These are phyloP conservation scores for Echinops telfairi DNA, from an alignment of 2,113 vertebrate genomes.

Conservation along the genomic window DNA sequence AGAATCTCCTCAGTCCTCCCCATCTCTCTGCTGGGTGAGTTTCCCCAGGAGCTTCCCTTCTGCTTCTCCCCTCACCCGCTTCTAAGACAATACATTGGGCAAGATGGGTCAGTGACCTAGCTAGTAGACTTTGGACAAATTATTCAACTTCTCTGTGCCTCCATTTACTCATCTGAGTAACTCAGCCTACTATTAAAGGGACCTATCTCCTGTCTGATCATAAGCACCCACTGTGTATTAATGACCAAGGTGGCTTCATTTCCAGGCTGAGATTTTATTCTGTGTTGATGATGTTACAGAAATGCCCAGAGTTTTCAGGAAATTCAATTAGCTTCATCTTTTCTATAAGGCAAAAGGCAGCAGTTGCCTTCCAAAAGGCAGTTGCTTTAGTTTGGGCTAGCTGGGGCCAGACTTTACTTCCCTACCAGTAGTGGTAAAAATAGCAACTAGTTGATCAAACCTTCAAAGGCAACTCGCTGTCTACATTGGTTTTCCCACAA, in stretches of 20 bases:
- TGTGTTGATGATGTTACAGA: constrained; percentile 6
- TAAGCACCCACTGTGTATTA: not conserved
- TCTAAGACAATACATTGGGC: not conserved
- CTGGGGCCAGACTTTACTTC: not conserved
- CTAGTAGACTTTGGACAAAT: not conserved
- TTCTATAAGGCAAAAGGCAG: not conserved
- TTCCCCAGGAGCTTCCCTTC: not conserved
- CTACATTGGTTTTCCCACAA: not conserved
- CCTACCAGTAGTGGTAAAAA: not conserved
- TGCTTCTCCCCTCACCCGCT: not conserved
- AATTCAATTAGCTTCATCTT: constrained; percentile 22
- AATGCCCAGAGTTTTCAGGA: constrained; percentile 17
- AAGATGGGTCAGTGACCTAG: not conserved
- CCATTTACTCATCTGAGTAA: not conserved
- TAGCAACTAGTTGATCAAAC: not conserved
- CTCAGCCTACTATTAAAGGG: not conserved
- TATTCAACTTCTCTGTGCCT: not conserved
- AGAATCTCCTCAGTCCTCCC: not conserved
- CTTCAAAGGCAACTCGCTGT: not conserved
- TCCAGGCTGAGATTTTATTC: not conserved
- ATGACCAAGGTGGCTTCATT: not conserved
- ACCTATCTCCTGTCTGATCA: not conserved
- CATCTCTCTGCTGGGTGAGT: not conserved
- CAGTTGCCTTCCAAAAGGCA: not conserved
- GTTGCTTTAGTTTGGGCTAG: not conserved